A percentile compares a stretch with the other conserved stretches of the same genome.
These are phyloP conservation scores for Rhynchonycteris naso DNA, from an alignment of 2,797 vertebrate species.

Conservation along the genomic window DNA sequence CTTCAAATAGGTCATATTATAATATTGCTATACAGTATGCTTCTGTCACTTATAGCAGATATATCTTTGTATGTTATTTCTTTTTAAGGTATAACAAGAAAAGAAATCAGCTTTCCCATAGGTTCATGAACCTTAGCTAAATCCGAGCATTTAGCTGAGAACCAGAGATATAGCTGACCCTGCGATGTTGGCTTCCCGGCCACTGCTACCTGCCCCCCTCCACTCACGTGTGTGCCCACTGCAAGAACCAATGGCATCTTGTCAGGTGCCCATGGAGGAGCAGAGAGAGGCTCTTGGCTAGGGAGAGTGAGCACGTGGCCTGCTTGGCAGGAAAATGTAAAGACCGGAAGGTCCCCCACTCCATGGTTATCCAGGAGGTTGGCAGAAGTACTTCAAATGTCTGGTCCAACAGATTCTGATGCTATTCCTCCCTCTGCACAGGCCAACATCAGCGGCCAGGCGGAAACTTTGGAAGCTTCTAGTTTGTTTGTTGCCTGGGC, in stretches of 20 bases:
- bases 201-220: not conserved
- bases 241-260: constrained; percentile 5
- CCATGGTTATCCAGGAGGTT: not conserved
- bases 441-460: not conserved
- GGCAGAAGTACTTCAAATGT: not conserved
- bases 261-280: not conserved
- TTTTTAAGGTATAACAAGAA: not conserved
- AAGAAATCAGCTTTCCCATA: not conserved
- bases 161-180: not conserved
- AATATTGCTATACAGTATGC: not conserved
- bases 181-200: not conserved
- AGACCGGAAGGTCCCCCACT: not conserved
- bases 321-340: constrained; percentile 35
- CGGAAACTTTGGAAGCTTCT: not conserved
- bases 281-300: constrained; percentile 8
- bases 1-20: not conserved
- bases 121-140: not conserved
- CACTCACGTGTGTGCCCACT: not conserved
- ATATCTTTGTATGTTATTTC: not conserved
- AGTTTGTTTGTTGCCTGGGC: not conserved
- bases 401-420: not conserved
- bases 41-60: not conserved
- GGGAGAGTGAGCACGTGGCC: not conserved
- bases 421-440: not conserved
- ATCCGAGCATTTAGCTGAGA: not conserved